Percentiles rank a stretch among this genome's conserved stretches.
Conservation (phyloP, 2,113 vertebrate genomes). For the Notothenia coriiceps region DNA sequence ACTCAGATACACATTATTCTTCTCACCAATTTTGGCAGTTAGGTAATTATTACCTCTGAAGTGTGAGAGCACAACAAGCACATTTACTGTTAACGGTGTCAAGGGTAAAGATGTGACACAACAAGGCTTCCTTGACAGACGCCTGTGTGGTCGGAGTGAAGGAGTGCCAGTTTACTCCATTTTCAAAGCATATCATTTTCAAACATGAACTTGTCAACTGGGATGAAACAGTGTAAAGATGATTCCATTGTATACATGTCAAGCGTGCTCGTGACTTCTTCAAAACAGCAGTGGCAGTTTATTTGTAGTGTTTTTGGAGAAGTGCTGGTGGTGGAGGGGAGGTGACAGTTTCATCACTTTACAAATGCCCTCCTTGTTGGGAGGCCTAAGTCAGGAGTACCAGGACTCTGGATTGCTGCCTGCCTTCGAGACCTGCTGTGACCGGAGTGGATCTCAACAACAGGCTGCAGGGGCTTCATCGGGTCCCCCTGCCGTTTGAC, state of each 20-base stretch:
- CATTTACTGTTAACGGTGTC: conserved; percentile 57
- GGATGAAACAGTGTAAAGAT: conserved; percentile 42
- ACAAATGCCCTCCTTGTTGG: conserved; percentile 31
- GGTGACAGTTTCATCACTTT: conserved; percentile 48
- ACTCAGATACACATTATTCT: conserved; percentile 22
- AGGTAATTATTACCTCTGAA: conserved; percentile 72
- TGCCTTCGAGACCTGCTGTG: conserved; percentile 6
- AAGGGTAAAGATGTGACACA: conserved; percentile 51
- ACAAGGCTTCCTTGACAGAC: conserved; percentile 36
- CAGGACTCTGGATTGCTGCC: conserved; percentile 12
- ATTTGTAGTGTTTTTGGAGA: conserved; percentile 19
- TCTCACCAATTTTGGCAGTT: conserved; percentile 31
- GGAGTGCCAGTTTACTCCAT: not conserved
- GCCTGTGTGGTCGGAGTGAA: conserved; percentile 19
- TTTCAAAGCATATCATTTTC: conserved; percentile 23
- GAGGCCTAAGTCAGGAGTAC: conserved; percentile 37
- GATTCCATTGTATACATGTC: conserved; percentile 42
- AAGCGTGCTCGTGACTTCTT: conserved; percentile 38
- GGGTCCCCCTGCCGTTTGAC: conserved; percentile 31
- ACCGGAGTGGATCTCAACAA: conserved; percentile 21
- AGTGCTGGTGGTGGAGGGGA: not conserved
- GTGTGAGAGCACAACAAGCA: conserved; percentile 56
- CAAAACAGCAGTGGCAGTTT: conserved; percentile 29
- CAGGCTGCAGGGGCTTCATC: conserved; percentile 13
- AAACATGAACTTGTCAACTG: conserved; percentile 41